Evolutionary conservation across 2,797 vertebrate species (phyloP), one percentile per base, ranked within the genome.

Genomic region (Rhabdomys pumilio): DNA sequence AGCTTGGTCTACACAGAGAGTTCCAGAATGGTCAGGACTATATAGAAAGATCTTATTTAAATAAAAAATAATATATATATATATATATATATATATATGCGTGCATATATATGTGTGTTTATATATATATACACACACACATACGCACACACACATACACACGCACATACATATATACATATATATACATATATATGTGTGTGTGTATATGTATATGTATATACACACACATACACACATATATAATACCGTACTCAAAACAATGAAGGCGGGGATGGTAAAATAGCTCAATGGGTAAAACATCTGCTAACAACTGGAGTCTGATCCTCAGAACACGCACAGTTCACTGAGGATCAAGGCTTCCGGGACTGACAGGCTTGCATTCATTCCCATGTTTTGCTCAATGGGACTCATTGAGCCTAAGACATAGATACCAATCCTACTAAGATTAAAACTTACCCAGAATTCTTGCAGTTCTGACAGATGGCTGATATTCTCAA

Each of bases 391-490:
- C 0, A 0, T 0, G 15, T 19, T 41, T 55, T 1, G 24, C 19
- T 50, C 47, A 17, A 44, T 0, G 9, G 61, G 79, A 41, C 11
- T n/a, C 1, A 12, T 1, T 59, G 1, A 47, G 53, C 12, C 12
- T 26, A n/a, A 91, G 57, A 67, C 29, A 47, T 3, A 34, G 31
- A 2, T 7, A 72, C 5, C 24, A 24, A 22, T 22, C 83, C 67
- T 4, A 34, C 12, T 0, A 1, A 0, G 20, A 0, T 4, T 38
- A 26, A 57, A 20, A 76, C 99, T 97, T 98, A 99, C 99, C 99
- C 99, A 99, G 98, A 99, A 99, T 95, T 99, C 99, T 98, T 99
- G 99, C 97, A 99, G 99, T 47, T 99, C 99, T 95, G 99, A 99
- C 97, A 99, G 98, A 97, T 99, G 99, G 96, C 98, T 99, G 98